These are phyloP conservation scores for Pipistrellus nathusii DNA, from an alignment of 2,797 vertebrate species.

Conservation along the genomic window DNA sequence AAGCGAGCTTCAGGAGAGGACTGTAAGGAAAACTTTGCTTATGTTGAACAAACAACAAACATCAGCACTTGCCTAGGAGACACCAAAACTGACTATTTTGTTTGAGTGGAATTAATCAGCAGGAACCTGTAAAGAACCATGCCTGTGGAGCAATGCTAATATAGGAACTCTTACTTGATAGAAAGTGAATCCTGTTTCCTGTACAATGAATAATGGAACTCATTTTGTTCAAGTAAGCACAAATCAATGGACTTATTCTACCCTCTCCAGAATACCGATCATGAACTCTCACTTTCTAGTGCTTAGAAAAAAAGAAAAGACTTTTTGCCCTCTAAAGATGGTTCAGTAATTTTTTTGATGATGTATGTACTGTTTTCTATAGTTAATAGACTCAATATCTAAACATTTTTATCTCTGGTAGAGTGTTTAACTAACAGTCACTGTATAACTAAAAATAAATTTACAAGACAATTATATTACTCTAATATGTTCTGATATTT, in stretches of 20 bases:
- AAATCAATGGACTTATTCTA: background rate
- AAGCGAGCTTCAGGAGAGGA: background rate
- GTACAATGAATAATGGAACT: slow-evolving; percentile 30
- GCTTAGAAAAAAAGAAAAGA: slow-evolving; percentile 24
- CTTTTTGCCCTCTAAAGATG: background rate
- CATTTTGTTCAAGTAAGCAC: slow-evolving; percentile 41
- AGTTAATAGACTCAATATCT: background rate
- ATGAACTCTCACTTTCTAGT: slow-evolving; percentile 34
- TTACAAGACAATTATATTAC: background rate
- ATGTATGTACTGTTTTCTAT: background rate
- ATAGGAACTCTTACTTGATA: background rate
- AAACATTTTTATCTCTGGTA: background rate
- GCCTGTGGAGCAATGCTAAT: background rate
- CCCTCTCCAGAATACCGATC: background rate
- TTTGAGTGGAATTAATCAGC: background rate
- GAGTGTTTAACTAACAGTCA: background rate
- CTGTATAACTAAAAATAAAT: slow-evolving; percentile 21
- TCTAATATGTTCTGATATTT: background rate
- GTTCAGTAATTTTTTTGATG: background rate
- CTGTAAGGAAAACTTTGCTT: background rate
- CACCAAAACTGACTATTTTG: background rate
- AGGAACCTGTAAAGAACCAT: background rate
- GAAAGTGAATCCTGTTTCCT: slow-evolving; percentile 10
- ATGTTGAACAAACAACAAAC: background rate
- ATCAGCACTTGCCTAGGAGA: background rate